Evolutionary conservation across 2,113 vertebrate genomes (phyloP).

Genomic region (Thunnus thynnus): DNA sequence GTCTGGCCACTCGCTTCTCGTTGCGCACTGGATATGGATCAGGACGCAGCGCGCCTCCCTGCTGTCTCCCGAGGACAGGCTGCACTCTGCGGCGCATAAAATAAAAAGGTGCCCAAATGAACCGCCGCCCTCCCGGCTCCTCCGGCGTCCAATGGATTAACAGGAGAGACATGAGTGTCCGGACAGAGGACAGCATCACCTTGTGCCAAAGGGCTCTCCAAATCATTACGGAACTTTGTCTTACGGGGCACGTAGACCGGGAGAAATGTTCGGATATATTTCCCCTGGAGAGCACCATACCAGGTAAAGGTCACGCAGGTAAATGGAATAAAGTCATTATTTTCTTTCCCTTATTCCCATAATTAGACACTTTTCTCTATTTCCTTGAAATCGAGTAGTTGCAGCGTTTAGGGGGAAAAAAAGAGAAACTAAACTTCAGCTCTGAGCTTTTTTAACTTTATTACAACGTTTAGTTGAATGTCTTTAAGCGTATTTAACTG

Average conservation of each 20-base stretch:
- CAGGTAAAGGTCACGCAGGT: slow-evolving; percentile 92
- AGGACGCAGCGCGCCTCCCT: slow-evolving; percentile 64
- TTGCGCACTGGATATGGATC: slow-evolving; percentile 77
- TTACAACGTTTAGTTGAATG: background rate
- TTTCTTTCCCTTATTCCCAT: background rate
- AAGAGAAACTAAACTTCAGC: background rate
- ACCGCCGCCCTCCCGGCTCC: slow-evolving; percentile 72
- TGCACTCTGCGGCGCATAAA: slow-evolving; percentile 67
- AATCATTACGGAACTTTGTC: slow-evolving; percentile 95
- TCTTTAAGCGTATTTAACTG: background rate
- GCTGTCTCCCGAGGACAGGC: slow-evolving; percentile 43
- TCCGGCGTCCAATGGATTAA: slow-evolving; percentile 88
- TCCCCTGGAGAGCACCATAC: slow-evolving; percentile 87
- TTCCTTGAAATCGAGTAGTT: background rate
- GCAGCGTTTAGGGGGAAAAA: background rate
- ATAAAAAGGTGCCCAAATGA: slow-evolving; percentile 72
- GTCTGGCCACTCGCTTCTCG: slow-evolving; percentile 49
- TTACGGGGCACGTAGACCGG: slow-evolving; percentile 92
- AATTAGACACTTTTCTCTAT: background rate
- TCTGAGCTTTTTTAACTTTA: slow-evolving; percentile 32
- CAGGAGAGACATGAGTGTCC: slow-evolving; percentile 90
- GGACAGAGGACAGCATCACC: slow-evolving; percentile 90
- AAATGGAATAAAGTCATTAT: slow-evolving; percentile 72
- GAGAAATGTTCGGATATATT: slow-evolving; percentile 95
- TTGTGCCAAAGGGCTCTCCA: slow-evolving; percentile 96